Base-by-base conservation (phyloP, 1,140 invertebrate genomes). In the Atta colombica region DNA sequence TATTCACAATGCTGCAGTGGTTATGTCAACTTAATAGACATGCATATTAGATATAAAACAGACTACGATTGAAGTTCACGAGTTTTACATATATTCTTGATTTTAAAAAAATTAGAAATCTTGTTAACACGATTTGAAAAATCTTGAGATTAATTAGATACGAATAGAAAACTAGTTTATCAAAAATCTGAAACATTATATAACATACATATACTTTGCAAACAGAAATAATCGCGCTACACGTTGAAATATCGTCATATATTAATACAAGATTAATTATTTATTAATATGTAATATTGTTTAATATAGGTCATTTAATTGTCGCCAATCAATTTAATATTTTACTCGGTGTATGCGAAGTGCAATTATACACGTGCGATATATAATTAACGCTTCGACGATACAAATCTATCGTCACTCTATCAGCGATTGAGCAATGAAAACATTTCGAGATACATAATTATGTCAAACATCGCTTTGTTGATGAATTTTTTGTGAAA, bases 221-320 rank as follows among this genome's bases (percentile, higher is more conserved):
- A 51, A 28, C 28, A 18, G 21, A 72, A 81, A 71, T 81, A 71
- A 31, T 58, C 55, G 35, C n/a, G 2, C 21, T 45, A 14, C 8
- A 66, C 6, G 8, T 58, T 72, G 16, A 55, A 81, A 72, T 28
- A 58, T 45, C 28, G 5, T 25, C 49, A 39, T 1, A n/a, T 60
- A 81, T 81, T 58, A 39, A 63, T 28, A 10, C 16, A 35, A 58
- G 16, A 71, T 71, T 39, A 81, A 81, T 71, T 81, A 71, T 72
- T 81, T 58, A 71, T 81, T 58, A 71, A 58, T 72, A 28, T 35
- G 10, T 58, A 58, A 81, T 81, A 71, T 71, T 81, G 35, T 71
- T 71, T 71, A 71, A 81, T 58, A 31, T 81, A 68, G 28, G 18
- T 66, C 31, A 71, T 71, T 81, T 72, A 72, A 81, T 81, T 81